Evolutionary conservation across 2,113 vertebrate genomes (phyloP).

Genomic region (Datnioides undecimradiatus): DNA sequence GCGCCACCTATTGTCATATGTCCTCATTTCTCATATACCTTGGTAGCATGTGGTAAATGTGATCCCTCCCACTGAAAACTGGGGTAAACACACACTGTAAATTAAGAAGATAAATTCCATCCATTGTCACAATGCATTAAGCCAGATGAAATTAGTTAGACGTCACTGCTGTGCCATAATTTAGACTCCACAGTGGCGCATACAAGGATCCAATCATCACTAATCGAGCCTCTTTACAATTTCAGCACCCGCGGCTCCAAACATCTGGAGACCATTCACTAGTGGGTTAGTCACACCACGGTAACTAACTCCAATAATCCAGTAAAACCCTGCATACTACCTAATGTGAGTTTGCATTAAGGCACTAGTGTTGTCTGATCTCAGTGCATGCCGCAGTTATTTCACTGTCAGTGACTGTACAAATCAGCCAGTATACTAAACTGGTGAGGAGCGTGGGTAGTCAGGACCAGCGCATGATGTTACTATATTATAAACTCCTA

Average conservation of each 20-base stretch:
- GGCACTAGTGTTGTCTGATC: constrained; percentile 77
- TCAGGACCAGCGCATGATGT: constrained; percentile 60
- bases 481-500: constrained; percentile 57
- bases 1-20: constrained; percentile 1
- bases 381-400: constrained; percentile 72
- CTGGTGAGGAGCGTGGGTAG: constrained; percentile 53
- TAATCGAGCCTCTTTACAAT: constrained; percentile 40
- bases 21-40: background rate
- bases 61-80: constrained; percentile 11
- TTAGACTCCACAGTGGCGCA: constrained; percentile 9
- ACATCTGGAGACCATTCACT: constrained; percentile 28
- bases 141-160: background rate
- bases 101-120: constrained; percentile 8
- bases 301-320: constrained; percentile 44
- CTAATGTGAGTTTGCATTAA: constrained; percentile 58
- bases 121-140: constrained; percentile 11
- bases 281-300: background rate
- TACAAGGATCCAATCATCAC: constrained; percentile 56
- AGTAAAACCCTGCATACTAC: constrained; percentile 11
- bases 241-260: constrained; percentile 19
- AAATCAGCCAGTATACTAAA: constrained; percentile 69
- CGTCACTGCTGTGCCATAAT: constrained; percentile 24
- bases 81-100: constrained; percentile 3
- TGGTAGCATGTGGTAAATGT: constrained; percentile 47
- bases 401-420: constrained; percentile 79